Evolutionary conservation across 2,113 vertebrate genomes (phyloP).

Genomic region (Dicerorhinus sumatrensis): DNA sequence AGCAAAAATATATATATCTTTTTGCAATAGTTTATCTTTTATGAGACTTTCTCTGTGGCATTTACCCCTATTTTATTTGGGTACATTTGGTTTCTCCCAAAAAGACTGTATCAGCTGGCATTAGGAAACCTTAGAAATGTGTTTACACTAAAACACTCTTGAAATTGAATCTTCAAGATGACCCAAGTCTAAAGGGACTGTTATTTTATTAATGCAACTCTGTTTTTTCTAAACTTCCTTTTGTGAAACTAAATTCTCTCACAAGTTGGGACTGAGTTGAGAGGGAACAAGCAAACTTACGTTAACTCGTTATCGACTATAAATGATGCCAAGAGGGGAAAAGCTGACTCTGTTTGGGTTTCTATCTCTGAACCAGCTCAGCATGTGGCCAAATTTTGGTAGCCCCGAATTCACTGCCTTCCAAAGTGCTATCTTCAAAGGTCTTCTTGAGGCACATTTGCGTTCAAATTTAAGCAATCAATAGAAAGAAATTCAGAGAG

Average conservation of each 20-base stretch:
- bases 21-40: background rate
- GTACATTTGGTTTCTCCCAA: conserved; percentile 59
- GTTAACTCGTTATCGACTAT: conserved; percentile 47
- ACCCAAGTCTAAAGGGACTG: conserved; percentile 42
- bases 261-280: background rate
- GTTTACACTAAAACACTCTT: conserved; percentile 65
- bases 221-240: conserved; percentile 53
- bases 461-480: background rate
- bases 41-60: conserved; percentile 37
- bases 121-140: conserved; percentile 66
- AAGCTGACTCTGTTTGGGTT: background rate
- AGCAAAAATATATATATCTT: background rate
- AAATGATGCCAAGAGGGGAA: background rate
- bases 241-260: conserved; percentile 60
- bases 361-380: background rate
- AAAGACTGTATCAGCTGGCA: conserved; percentile 51
- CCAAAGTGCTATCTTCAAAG: conserved; percentile 39
- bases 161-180: conserved; percentile 66
- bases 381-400: background rate
- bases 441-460: background rate
- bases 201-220: conserved; percentile 41
- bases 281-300: background rate
- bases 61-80: conserved; percentile 62
- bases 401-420: background rate
- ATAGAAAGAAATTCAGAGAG: background rate